Evolutionary conservation across 2,797 vertebrate species (phyloP).

Genomic region (Myoxocephalus aenaeus): DNA sequence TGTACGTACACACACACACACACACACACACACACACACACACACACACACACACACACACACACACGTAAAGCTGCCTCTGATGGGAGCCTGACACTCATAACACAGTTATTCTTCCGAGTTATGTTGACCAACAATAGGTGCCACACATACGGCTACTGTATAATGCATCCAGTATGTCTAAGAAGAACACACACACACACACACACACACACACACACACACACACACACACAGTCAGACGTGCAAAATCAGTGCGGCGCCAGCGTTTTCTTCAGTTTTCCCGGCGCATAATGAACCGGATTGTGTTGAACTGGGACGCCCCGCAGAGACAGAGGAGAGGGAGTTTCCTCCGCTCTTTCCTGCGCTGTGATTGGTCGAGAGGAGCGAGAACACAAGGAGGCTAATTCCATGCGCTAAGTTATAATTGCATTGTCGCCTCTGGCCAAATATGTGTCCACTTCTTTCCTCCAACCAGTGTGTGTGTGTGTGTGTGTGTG

Average conservation of each 20-base stretch:
- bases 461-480: constrained; percentile 71
- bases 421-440: constrained; percentile 93
- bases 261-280: constrained; percentile 71
- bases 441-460: constrained; percentile 87
- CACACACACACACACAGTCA: constrained; percentile 74
- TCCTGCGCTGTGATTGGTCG: constrained; percentile 89
- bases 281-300: constrained; percentile 78
- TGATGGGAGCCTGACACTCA: background rate
- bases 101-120: background rate
- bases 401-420: constrained; percentile 94
- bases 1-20: no score
- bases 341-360: constrained; percentile 80
- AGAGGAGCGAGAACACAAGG: constrained; percentile 93
- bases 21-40: no score
- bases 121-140: constrained; percentile 4
- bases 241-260: constrained; percentile 76
- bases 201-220: background rate
- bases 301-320: constrained; percentile 78
- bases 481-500: constrained; percentile 7
- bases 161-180: constrained; percentile 27
- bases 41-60: no score
- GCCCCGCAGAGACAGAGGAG: constrained; percentile 51
- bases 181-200: constrained; percentile 48
- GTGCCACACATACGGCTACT: constrained; percentile 20
- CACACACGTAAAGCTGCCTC: no score